Percentiles rank a stretch among this genome's conserved stretches.
Evolutionary conservation across 1,140 invertebrate genomes (phyloP).

Genomic region (Ladona fulva): DNA sequence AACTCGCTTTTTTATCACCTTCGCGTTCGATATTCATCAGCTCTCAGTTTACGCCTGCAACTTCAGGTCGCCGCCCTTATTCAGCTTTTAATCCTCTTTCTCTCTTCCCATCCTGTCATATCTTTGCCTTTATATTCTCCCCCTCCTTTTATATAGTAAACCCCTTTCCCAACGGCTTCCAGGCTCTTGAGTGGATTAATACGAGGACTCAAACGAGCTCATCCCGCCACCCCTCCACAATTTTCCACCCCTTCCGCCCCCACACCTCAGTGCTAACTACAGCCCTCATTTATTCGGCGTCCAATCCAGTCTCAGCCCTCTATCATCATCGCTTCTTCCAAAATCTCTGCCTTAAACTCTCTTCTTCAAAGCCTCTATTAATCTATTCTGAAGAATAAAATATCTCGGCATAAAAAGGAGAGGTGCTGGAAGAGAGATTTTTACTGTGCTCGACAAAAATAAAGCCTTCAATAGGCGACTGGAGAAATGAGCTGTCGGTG

Average conservation of each 20-base stretch:
- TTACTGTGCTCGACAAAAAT: too few relatives aligned
- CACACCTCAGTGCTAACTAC: background rate
- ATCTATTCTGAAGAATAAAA: too few relatives aligned
- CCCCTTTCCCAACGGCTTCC: background rate
- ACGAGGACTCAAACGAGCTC: background rate
- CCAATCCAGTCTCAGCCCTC: background rate
- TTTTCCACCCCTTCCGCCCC: background rate
- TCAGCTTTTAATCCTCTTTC: background rate
- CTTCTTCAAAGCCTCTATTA: background rate
- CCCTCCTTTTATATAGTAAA: background rate
- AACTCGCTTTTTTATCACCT: background rate
- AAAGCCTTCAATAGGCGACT: too few relatives aligned
- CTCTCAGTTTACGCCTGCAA: background rate
- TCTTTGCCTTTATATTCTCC: background rate
- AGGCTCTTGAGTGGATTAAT: conserved; percentile 5
- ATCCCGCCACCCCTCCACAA: background rate
- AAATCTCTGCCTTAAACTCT: background rate
- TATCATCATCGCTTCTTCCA: background rate
- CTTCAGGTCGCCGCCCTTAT: background rate
- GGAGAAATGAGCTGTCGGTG: too few relatives aligned
- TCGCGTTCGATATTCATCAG: background rate
- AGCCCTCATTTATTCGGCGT: background rate
- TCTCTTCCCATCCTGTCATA: background rate
- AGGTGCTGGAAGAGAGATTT: too few relatives aligned
- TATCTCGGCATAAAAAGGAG: too few relatives aligned